Percentiles rank a stretch among this genome's conserved stretches.
phyloP scores from a whole-genome alignment of 1,140 invertebrate genomes.

The Pinna nobilis region DNA sequence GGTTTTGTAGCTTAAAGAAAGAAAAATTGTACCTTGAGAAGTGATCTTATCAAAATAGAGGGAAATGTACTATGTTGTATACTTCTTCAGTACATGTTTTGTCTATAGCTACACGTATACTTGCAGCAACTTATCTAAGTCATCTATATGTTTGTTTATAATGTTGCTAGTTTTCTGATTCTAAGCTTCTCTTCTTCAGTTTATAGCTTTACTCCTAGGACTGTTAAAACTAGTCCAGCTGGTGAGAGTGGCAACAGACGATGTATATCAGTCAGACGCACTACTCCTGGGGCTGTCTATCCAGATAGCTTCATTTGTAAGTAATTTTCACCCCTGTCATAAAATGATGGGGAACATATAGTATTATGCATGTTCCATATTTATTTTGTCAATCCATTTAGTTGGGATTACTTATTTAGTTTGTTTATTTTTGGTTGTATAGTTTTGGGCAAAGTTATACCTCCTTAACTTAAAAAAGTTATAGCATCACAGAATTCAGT shows the following conservation, averaged over 20 bases:
- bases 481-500: too few relatives aligned
- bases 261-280: conserved; percentile 7
- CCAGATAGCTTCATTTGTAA: conserved; percentile 38
- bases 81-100: too few relatives aligned
- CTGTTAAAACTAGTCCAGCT: conserved; percentile 38
- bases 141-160: background rate
- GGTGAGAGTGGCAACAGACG: conserved; percentile 27
- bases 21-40: too few relatives aligned
- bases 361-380: too few relatives aligned
- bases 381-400: too few relatives aligned
- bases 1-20: too few relatives aligned
- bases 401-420: too few relatives aligned
- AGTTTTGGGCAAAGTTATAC: too few relatives aligned
- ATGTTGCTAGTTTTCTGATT: background rate
- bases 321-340: conserved; percentile 6
- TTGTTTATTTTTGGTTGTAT: background rate
- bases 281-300: conserved; percentile 19
- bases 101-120: background rate
- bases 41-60: too few relatives aligned
- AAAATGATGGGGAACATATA: too few relatives aligned
- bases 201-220: conserved; percentile 39
- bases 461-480: too few relatives aligned
- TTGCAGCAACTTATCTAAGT: background rate
- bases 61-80: too few relatives aligned
- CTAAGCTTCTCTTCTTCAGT: conserved; percentile 38